Evolutionary conservation across 2,888 invertebrate genomes (phyloP).

Genomic region (Tyria jacobaeae): DNA sequence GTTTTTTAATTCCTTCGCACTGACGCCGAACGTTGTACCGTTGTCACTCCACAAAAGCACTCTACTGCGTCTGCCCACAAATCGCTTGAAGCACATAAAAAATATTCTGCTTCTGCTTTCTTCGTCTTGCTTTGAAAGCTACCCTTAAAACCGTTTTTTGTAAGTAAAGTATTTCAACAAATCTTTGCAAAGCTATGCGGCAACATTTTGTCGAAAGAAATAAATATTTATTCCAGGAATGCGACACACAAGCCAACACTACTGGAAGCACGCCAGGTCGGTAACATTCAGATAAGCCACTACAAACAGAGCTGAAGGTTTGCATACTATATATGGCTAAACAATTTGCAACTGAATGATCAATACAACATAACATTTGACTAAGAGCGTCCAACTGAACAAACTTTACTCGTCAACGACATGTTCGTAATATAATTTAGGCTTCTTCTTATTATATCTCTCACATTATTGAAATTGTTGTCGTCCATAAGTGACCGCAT

Average conservation of each 20-base stretch:
- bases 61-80: too few species aligned
- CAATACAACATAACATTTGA: too few species aligned
- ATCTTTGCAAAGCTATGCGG: neutral
- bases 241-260: neutral
- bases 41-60: too few species aligned
- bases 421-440: too few species aligned
- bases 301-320: constrained; percentile 6
- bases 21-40: too few species aligned
- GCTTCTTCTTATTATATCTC: too few species aligned
- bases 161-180: neutral
- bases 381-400: neutral
- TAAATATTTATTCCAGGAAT: neutral
- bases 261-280: constrained; percentile 9
- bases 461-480: too few species aligned
- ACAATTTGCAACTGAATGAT: constrained; percentile 13
- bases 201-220: neutral
- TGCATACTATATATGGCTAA: neutral
- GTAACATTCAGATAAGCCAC: constrained; percentile 3
- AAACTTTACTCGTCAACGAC: neutral
- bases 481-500: too few species aligned
- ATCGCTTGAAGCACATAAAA: too few species aligned
- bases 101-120: neutral
- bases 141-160: too few species aligned
- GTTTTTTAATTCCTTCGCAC: too few species aligned
- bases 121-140: too few species aligned